Percentiles rank a stretch among this genome's conserved stretches.
phyloP scores from a whole-genome alignment of 2,113 vertebrate species.

The Actenoides hombroni region DNA sequence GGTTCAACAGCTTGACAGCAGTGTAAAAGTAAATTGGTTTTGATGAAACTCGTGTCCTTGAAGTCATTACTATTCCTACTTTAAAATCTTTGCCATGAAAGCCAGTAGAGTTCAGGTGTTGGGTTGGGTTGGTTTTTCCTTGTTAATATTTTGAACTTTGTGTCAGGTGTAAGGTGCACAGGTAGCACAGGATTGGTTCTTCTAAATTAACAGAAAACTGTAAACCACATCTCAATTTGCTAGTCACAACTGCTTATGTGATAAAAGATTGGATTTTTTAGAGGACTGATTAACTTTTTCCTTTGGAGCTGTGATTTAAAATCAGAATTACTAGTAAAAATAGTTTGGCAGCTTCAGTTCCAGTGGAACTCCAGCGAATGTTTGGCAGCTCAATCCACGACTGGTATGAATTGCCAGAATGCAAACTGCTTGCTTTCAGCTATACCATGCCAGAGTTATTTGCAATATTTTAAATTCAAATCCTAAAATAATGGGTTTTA shows the following conservation, averaged over 20 bases:
- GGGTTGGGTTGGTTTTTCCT: neutral
- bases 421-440: neutral
- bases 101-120: neutral
- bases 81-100: neutral
- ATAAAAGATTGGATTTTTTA: neutral
- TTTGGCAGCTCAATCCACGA: neutral
- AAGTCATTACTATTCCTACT: neutral
- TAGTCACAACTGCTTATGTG: neutral
- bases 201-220: neutral
- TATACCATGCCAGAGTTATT: neutral
- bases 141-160: neutral
- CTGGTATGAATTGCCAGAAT: neutral
- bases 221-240: neutral
- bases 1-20: conserved; percentile 40
- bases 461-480: neutral
- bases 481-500: neutral
- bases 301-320: neutral
- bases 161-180: neutral
- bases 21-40: neutral
- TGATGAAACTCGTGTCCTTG: neutral
- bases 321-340: neutral
- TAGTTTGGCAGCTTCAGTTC: neutral
- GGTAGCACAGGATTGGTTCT: neutral
- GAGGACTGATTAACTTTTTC: neutral
- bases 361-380: neutral